A percentile compares a stretch with the other conserved stretches of the same genome.
Evolutionary conservation across 2,888 invertebrate species (phyloP).

Genomic region (Catocala fraxini): DNA sequence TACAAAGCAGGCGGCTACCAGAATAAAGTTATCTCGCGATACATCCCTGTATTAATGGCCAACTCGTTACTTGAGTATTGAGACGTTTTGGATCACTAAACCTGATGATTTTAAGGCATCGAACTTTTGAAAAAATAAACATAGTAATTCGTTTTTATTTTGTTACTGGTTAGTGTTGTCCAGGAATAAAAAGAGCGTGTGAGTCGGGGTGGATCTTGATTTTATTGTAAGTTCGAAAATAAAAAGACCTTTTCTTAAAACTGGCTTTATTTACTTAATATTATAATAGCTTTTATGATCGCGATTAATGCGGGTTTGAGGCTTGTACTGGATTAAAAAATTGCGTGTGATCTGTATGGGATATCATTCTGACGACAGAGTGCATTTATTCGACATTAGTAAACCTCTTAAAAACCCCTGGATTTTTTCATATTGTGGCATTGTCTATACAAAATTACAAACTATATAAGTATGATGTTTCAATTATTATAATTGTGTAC

Average conservation of each 20-base stretch:
- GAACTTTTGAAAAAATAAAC: slow-evolving; percentile 69
- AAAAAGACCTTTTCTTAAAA: slow-evolving; percentile 3
- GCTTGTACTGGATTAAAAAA: no score
- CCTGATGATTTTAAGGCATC: slow-evolving; percentile 73
- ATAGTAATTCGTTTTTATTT: slow-evolving; percentile 43
- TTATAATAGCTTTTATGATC: background rate
- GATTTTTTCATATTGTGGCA: no score
- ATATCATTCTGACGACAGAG: no score
- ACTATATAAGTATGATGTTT: no score
- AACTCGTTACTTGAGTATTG: slow-evolving; percentile 87
- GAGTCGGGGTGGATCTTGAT: slow-evolving; percentile 25
- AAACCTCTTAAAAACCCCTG: no score
- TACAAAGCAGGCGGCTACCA: slow-evolving; percentile 87
- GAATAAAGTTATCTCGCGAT: slow-evolving; percentile 87
- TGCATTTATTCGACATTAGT: no score
- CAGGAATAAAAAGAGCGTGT: slow-evolving; percentile 28
- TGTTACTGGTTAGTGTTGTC: slow-evolving; percentile 30
- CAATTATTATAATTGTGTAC: no score
- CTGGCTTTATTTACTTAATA: slow-evolving; percentile 8
- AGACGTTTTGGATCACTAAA: slow-evolving; percentile 79
- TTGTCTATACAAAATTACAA: no score
- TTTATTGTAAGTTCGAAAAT: slow-evolving; percentile 14
- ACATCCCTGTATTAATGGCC: slow-evolving; percentile 87
- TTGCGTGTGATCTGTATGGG: no score
- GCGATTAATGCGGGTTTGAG: no score